Base-by-base conservation (phyloP, 2,113 vertebrate genomes). In the Tragelaphus imberbis region DNA sequence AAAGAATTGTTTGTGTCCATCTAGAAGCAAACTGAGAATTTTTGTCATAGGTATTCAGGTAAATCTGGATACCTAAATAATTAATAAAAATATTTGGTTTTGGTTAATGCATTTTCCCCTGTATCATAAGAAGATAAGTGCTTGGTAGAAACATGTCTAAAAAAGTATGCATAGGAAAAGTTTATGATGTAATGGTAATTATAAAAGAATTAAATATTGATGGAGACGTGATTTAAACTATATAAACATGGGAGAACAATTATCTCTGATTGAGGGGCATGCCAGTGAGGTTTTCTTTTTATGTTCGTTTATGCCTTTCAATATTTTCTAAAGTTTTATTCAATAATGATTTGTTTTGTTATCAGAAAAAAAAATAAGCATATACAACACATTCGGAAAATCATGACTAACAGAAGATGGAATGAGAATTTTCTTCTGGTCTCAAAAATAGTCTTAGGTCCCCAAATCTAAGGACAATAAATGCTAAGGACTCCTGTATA, bases 11-110 rank as follows among this genome's bases (percentile, higher is more conserved):
- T 86, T 90, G 19, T 93, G 27, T 87, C 13, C 15, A 84, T 19
- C 56, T 33, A 55, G 28, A n/a, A 98, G 47, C 17, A 95, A 92
- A 95, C 2, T 40, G 15, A 89, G 71, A 96, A n/a, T 88, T 75
- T 96, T 95, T 94, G 5, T 79, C 77, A 36, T 33, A 61, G 4
- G 10, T 84, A 25, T 53, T 84, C 30, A 84, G 47, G 8, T 68
- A 65, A 90, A 90, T 56, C 40, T 94, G 47, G 84, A 80, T 84
- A 7, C 4, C 58, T 47, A 58, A 81, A 51, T 61, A 30, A 53
- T n/a, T n/a, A 55, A 55, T 55, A 55, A 55, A 82, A 82, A 53
- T 23, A 33, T 12, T 55, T 82, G 80, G 19, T 55, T 82, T 55
- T 82, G 49, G 11, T 82, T 82, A 82, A n/a, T 82, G 49, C 49